These are phyloP conservation scores for Drosophila eohydei DNA, from an alignment of 2,888 invertebrate genomes.

Conservation along the genomic window DNA sequence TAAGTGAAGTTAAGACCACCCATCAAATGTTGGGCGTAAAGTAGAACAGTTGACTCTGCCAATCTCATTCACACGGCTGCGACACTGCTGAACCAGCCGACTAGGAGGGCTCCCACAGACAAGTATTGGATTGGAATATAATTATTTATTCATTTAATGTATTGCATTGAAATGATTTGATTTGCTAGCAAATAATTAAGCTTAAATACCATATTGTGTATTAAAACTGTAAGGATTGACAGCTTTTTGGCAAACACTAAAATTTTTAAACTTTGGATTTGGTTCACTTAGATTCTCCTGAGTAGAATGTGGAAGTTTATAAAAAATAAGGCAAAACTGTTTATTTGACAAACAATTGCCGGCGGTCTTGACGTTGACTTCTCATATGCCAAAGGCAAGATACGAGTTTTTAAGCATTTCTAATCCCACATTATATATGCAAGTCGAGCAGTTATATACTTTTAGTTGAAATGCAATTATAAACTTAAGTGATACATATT, in stretches of 20 bases:
- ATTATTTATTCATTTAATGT: too few species aligned
- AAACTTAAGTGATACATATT: constrained; percentile 9
- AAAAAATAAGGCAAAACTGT: not conserved
- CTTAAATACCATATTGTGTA: not conserved
- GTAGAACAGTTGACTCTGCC: not conserved
- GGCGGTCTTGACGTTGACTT: not conserved
- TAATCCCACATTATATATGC: constrained; percentile 9
- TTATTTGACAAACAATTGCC: not conserved
- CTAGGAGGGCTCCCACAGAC: not conserved
- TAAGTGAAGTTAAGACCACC: too few species aligned
- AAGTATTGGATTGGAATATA: not conserved
- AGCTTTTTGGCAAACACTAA: too few species aligned
- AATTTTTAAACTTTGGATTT: too few species aligned
- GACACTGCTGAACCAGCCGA: not conserved
- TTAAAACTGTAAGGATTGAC: not conserved
- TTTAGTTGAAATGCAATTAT: constrained; percentile 10
- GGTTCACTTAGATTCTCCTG: not conserved
- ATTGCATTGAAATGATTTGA: too few species aligned
- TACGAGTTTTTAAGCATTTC: not conserved
- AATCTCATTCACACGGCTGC: not conserved
- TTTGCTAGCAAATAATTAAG: too few species aligned
- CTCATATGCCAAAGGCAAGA: not conserved
- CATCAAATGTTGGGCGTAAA: not conserved
- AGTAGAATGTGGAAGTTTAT: not conserved
- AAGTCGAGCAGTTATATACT: constrained; percentile 1